Percentiles rank a stretch among this genome's conserved stretches.
phyloP scores from a whole-genome alignment of 2,888 invertebrate species.

The Azorinus chamasolen region DNA sequence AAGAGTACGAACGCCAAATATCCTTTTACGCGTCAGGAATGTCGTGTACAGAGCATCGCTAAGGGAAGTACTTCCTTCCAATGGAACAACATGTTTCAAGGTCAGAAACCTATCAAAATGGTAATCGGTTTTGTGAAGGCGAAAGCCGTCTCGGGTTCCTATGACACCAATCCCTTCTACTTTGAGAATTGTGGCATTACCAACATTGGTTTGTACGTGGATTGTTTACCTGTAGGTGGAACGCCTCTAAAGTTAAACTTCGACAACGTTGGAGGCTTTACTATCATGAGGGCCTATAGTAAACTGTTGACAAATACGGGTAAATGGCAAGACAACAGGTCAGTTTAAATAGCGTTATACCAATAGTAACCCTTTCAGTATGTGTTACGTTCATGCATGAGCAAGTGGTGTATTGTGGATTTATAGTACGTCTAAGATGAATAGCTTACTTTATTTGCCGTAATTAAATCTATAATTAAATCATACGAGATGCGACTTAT shows the following conservation, averaged over 20 bases:
- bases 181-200: slow-evolving; percentile 36
- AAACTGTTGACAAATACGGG: slow-evolving; percentile 26
- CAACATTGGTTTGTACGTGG: slow-evolving; percentile 39
- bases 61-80: slow-evolving; percentile 13
- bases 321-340: slow-evolving; percentile 39
- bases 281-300: slow-evolving; percentile 28
- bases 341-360: slow-evolving; percentile 1
- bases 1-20: slow-evolving; percentile 26
- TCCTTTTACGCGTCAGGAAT: slow-evolving; percentile 17
- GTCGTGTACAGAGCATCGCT: slow-evolving; percentile 8
- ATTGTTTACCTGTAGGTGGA: slow-evolving; percentile 45
- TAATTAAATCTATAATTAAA: too few species aligned
- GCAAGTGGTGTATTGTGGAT: too few species aligned
- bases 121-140: slow-evolving; percentile 25
- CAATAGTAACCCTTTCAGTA: slow-evolving; percentile 14
- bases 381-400: too few species aligned
- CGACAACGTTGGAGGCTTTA: background rate
- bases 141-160: slow-evolving; percentile 15
- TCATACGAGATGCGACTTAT: too few species aligned
- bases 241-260: slow-evolving; percentile 29
- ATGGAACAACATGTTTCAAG: slow-evolving; percentile 40
- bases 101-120: slow-evolving; percentile 12
- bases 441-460: too few species aligned
- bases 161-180: slow-evolving; percentile 25
- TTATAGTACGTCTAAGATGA: too few species aligned